Conservation (phyloP, 2,113 vertebrate species). For the Antechinus flavipes region DNA sequence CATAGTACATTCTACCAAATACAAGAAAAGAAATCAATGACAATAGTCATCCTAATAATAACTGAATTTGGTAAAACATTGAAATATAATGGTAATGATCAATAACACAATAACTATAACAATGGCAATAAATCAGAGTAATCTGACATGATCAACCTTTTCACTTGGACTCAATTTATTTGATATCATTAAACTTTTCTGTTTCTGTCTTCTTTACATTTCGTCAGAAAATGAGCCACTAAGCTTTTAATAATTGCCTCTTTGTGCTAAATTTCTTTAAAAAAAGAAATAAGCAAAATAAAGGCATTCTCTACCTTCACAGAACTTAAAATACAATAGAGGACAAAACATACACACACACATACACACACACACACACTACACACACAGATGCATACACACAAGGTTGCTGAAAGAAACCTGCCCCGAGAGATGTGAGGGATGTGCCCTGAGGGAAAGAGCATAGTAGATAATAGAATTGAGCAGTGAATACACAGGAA, state of each 20-base stretch:
- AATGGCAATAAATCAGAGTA: not conserved
- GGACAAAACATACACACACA: too few relatives aligned
- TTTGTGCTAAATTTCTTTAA: not conserved
- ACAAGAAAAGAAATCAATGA: not conserved
- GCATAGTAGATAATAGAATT: not conserved
- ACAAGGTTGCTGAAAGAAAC: too few relatives aligned
- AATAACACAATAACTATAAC: not conserved
- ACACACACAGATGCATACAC: not conserved
- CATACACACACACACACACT: too few relatives aligned
- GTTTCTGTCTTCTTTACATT: not conserved
- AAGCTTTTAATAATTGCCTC: not conserved
- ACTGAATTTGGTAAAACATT: not conserved
- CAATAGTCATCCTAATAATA: not conserved
- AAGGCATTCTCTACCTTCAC: not conserved
- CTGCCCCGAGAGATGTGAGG: too few relatives aligned
- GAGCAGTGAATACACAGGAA: not conserved
- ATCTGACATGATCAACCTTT: not conserved
- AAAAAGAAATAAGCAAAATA: not conserved
- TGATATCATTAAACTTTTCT: not conserved
- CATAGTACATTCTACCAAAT: not conserved
- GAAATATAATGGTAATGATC: not conserved
- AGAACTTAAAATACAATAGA: not conserved
- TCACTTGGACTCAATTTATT: not conserved
- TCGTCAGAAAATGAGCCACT: not conserved
- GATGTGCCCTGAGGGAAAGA: not conserved